Conservation (phyloP, 2,888 invertebrate genomes). For the Spialia ferax region DNA sequence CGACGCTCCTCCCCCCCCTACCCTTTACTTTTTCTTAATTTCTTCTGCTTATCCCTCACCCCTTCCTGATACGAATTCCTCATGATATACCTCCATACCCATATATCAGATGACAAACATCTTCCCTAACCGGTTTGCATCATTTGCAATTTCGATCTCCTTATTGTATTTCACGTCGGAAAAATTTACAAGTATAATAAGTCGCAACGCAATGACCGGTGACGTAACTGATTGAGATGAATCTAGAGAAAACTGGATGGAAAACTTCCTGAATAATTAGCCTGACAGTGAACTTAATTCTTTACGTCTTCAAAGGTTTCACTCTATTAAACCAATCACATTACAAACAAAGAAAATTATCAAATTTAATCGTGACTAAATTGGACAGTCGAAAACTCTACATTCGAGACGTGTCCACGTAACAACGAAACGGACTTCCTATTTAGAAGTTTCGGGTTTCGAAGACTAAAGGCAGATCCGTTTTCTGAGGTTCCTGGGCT, state of each 20-base stretch:
- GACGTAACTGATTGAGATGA: neutral
- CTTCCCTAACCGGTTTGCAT: conserved; percentile 24
- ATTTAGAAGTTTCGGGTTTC: conserved; percentile 80
- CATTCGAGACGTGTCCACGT: conserved; percentile 37
- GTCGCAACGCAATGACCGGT: conserved; percentile 3
- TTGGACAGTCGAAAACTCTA: neutral
- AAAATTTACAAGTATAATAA: conserved; percentile 34
- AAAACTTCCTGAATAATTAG: neutral
- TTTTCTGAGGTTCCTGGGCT: conserved; percentile 75
- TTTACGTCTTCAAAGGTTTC: neutral
- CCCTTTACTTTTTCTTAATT: neutral
- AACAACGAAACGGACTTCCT: conserved; percentile 58
- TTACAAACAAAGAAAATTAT: neutral
- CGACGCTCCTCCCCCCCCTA: too few species aligned
- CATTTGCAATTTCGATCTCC: conserved; percentile 11
- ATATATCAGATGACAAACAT: neutral
- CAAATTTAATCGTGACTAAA: neutral
- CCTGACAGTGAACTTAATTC: neutral
- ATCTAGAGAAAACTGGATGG: conserved; percentile 1
- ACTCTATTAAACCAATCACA: neutral
- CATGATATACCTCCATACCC: neutral
- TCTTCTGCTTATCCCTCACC: neutral
- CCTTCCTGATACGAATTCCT: conserved; percentile 25
- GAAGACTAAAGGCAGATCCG: conserved; percentile 62
- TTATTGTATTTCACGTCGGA: conserved; percentile 14